Percentiles rank a stretch among this genome's conserved stretches.
Conservation (phyloP, 2,113 vertebrate genomes). For the Maccullochella peelii region DNA sequence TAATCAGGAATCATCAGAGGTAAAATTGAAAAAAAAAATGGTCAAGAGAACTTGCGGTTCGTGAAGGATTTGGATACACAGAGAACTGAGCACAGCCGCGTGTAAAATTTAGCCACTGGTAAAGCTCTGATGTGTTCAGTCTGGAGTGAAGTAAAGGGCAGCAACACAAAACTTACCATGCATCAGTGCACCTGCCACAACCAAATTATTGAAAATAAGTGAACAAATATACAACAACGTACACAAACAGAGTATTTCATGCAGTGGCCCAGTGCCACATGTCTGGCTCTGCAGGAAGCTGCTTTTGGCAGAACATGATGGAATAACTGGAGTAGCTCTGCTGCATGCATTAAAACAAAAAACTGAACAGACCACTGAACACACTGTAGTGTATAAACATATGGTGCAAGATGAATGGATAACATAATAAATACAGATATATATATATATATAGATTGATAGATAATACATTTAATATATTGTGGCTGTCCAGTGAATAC, state of each 20-base stretch:
- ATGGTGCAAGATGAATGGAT: constrained; percentile 28
- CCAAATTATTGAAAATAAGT: constrained; percentile 18
- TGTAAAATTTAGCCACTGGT: neutral
- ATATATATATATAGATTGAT: neutral
- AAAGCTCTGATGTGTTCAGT: constrained; percentile 22
- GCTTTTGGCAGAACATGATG: constrained; percentile 51
- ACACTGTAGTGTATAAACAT: constrained; percentile 28
- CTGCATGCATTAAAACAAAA: constrained; percentile 50
- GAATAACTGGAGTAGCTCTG: constrained; percentile 50
- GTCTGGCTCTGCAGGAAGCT: constrained; percentile 47
- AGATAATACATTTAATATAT: neutral
- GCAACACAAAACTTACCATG: constrained; percentile 16
- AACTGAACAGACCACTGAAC: constrained; percentile 9
- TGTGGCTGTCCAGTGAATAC: neutral
- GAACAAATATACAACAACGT: constrained; percentile 18
- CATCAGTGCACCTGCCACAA: constrained; percentile 51
- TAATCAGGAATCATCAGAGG: neutral
- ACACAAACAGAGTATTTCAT: constrained; percentile 10
- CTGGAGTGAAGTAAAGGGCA: constrained; percentile 5
- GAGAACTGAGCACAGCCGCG: neutral
- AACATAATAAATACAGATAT: neutral
- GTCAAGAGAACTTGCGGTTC: neutral
- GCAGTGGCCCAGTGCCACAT: constrained; percentile 21
- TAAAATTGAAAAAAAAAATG: neutral
- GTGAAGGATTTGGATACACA: neutral